phyloP scores from a whole-genome alignment of 2,888 invertebrate genomes.

The Adineta ricciae region DNA sequence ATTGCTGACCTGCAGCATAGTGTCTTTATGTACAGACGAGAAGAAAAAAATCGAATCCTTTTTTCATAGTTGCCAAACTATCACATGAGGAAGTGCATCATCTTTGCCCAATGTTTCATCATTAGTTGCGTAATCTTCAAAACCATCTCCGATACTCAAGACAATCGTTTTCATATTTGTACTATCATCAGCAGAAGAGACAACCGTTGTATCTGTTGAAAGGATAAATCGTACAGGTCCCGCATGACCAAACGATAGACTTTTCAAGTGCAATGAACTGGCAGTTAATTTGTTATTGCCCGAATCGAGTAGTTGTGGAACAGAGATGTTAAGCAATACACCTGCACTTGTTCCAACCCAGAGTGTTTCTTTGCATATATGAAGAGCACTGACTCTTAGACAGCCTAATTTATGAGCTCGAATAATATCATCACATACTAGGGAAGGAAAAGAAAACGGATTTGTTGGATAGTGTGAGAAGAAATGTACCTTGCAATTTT shows the following conservation, averaged over 20 bases:
- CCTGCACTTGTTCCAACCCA: slow-evolving; percentile 93
- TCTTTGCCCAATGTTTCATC: slow-evolving; percentile 11
- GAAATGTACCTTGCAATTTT: slow-evolving; percentile 74
- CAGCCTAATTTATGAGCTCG: slow-evolving; percentile 95
- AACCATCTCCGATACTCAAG: slow-evolving; percentile 92
- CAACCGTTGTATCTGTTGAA: slow-evolving; percentile 60
- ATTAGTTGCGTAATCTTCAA: slow-evolving; percentile 68
- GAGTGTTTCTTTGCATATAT: slow-evolving; percentile 78
- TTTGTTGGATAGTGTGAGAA: too few species aligned
- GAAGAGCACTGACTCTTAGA: slow-evolving; percentile 77
- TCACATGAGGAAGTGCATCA: slow-evolving; percentile 10
- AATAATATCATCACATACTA: slow-evolving; percentile 91
- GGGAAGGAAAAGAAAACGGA: slow-evolving; percentile 40
- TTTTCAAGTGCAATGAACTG: neutral
- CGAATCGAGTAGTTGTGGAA: slow-evolving; percentile 59
- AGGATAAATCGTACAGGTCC: slow-evolving; percentile 91
- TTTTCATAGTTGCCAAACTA: slow-evolving; percentile 20
- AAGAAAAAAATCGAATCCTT: neutral
- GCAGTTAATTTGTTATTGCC: slow-evolving; percentile 48
- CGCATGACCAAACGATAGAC: slow-evolving; percentile 84
- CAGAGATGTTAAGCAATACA: slow-evolving; percentile 58
- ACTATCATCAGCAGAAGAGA: neutral
- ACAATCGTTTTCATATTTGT: slow-evolving; percentile 55
- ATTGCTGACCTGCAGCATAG: neutral
- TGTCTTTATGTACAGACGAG: neutral